Evolutionary conservation across 1,140 invertebrate species (phyloP), one percentile per base, ranked within the genome.

Genomic region (Ectropis grisescens): DNA sequence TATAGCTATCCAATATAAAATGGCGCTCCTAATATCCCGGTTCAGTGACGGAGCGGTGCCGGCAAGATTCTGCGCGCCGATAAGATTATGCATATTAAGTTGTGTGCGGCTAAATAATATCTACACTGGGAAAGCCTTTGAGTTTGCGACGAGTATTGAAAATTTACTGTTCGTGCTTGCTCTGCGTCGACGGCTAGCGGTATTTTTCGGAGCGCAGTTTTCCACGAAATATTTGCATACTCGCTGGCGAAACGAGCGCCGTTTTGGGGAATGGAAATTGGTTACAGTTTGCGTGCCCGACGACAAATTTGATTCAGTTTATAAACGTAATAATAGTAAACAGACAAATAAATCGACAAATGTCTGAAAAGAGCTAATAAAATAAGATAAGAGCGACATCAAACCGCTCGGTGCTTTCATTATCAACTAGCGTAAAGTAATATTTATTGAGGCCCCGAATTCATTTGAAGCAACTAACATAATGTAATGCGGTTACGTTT

Each of bases 71-170:
- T 62, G 72, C 65, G 47, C 60, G 40, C 45, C 65, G 76, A 81
- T 81, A 81, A 81, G 69, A 81, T 81, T 81, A 81, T 81, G 76
- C 72, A 81, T 81, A 81, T 81, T 81, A 81, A 76, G 62, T 79
- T 74, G 70, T 70, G 65, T 67, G 54, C 58, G 49, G 62, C 67
- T 65, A 68, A 76, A 68, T 76, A 71, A 75, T 75, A 65, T 76
- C 69, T 74, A 76, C 67, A 74, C 57, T 58, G 66, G 54, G 56
- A 68, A 69, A 71, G 58, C 62, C 46, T 45, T 59, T 54, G 50
- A 46, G 41, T 30, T 41, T 39, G 15, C 24, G 29, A 33, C 29
- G 49, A 28, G 49, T 45, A 61, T 55, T 54, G 54, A 49, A 61
- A 58, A 56, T 47, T 50, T 47, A 43, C 41, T 33, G 47, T 54